These are phyloP conservation scores for Zoanthus sansibaricus DNA, from an alignment of 92 coral and sea anemone species.

Conservation along the genomic window DNA sequence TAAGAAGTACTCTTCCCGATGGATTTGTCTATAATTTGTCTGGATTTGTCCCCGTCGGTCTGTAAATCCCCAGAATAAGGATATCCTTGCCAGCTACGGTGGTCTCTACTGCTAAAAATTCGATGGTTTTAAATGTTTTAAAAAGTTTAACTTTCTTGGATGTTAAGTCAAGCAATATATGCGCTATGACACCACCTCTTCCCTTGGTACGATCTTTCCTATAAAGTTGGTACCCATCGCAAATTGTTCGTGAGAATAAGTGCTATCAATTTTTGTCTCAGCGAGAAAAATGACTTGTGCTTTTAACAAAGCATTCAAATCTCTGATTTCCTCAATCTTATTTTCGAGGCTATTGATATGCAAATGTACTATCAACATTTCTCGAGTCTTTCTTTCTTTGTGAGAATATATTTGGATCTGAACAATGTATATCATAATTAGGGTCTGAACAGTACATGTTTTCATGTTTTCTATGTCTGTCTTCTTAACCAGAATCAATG, in stretches of 20 bases:
- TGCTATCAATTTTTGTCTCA: conserved; percentile 28
- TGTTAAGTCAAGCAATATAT: conserved; percentile 30
- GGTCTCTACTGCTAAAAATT: conserved; percentile 52
- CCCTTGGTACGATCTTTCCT: background rate
- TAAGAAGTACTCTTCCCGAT: conserved; percentile 3
- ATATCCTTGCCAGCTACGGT: conserved; percentile 47
- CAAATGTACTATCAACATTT: conserved; percentile 50
- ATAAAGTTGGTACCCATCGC: conserved; percentile 14
- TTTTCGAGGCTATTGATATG: conserved; percentile 39
- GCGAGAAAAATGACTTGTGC: conserved; percentile 51
- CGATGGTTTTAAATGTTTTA: conserved; percentile 47
- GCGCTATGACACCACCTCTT: conserved; percentile 44
- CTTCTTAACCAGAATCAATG: conserved; percentile 38
- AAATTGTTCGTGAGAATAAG: conserved; percentile 38
- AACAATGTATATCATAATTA: conserved; percentile 38
- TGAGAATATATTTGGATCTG: conserved; percentile 50
- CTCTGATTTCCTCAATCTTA: conserved; percentile 46
- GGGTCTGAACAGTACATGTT: conserved; percentile 37
- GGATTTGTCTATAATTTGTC: background rate
- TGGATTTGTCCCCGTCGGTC: background rate
- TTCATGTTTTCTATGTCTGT: conserved; percentile 31
- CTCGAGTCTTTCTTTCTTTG: conserved; percentile 45
- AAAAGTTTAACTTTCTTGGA: conserved; percentile 38
- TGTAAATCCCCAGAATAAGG: background rate
- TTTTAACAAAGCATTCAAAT: conserved; percentile 23